Base-by-base conservation (phyloP, 1,140 invertebrate genomes). In the Arctopsyche grandis region DNA sequence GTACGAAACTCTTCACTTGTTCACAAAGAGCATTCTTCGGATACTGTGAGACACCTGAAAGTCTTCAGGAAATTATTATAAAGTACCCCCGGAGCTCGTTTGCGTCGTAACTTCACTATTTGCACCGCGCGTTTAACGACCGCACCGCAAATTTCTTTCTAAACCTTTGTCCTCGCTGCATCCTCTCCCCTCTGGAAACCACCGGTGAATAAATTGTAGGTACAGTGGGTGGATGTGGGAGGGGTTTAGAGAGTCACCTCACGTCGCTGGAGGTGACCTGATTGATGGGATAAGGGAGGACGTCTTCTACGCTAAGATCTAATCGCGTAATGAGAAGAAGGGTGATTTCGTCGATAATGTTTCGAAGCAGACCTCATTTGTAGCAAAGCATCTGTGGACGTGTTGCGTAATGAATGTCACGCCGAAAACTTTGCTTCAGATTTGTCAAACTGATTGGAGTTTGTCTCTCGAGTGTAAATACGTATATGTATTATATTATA, bases 21-120 rank as follows among this genome's bases (percentile, higher is more conserved):
- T 66, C 63, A 66, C 63, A 66, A 66, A 66, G 63, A 22, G 24
- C 63, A 66, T 66, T 66, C 63, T 66, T 66, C 63, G 63, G 24
- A 66, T 66, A 66, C 63, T 66, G 63, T 24, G 14, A 66, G 22
- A 66, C 63, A 66, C 63, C 63, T 66, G 63, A 66, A 66, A 66
- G 63, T 22, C 63, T 29, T 22, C 19, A 5, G 12, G 24, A 66
- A 66, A 66, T 66, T 66, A 66, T 66, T 66, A 66, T 66, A 24
- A 66, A 66, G 63, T 66, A 66, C 24, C 21, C 21, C n/a, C 14
- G 56, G 29, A 38, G 29, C 29, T 38, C 56, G 14, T n/a, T 21
- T n/a, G n/a, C 16, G 56, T 60, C 21, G 63, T 66, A 66, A 66
- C 63, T 66, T n/a, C 9, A 66, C 19, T 22, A 9, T 66, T 26